These are phyloP conservation scores for Okapia johnstoni DNA, from an alignment of 2,113 vertebrate genomes.

Conservation along the genomic window DNA sequence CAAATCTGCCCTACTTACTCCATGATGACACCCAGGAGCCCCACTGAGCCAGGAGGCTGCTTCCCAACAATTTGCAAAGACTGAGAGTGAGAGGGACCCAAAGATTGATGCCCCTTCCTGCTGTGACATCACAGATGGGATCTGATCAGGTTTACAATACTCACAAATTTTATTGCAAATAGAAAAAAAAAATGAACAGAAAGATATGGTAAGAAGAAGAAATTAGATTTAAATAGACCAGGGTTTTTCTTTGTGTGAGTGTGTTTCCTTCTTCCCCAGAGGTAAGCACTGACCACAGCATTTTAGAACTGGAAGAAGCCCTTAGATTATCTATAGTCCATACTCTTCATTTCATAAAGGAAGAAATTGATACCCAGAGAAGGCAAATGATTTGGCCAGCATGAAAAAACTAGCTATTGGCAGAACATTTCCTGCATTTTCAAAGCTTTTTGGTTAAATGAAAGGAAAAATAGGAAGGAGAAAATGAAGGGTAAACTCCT, in stretches of 20 bases:
- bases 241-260: background rate
- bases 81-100: background rate
- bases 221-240: background rate
- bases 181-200: background rate
- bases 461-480: background rate
- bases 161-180: background rate
- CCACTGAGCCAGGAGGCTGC: slow-evolving; percentile 17
- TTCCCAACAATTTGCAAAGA: slow-evolving; percentile 1
- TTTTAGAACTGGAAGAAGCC: background rate
- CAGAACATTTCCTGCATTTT: background rate
- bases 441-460: background rate
- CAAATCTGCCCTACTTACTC: background rate
- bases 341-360: background rate
- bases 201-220: background rate
- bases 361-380: background rate
- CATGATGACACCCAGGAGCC: background rate
- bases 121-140: background rate
- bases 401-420: background rate
- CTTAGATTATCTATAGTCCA: background rate
- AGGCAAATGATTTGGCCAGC: background rate
- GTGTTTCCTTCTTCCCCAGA: background rate
- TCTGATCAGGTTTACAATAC: background rate
- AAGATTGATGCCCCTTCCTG: background rate
- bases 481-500: background rate
- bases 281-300: background rate